Conservation (phyloP, 2,888 invertebrate species). For the Melanophora roralis region DNA sequence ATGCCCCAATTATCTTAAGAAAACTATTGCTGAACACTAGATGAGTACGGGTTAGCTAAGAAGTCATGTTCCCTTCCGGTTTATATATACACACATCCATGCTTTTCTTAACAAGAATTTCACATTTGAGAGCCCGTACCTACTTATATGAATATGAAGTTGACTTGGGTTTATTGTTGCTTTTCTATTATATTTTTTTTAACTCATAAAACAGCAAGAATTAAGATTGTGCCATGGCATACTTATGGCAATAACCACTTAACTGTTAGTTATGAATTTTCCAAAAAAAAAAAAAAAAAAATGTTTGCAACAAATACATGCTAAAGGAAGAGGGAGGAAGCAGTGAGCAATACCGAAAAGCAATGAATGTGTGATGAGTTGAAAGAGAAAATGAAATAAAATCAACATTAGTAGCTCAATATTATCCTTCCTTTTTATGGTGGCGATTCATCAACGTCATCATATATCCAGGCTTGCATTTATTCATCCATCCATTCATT, state of each 20-base stretch:
- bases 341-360: background rate
- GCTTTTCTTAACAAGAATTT: conserved; percentile 17
- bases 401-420: conserved; percentile 17
- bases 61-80: too few species aligned
- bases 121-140: background rate
- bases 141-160: conserved; percentile 19
- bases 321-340: too few species aligned
- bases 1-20: background rate
- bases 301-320: conserved; percentile 9
- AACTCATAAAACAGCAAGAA: background rate
- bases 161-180: conserved; percentile 27
- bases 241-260: conserved; percentile 19
- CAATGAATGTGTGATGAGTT: conserved; percentile 29
- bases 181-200: background rate
- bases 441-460: conserved; percentile 29
- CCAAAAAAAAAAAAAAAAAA: background rate
- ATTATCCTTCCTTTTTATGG: conserved; percentile 6
- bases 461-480: background rate
- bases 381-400: background rate
- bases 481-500: background rate
- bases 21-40: background rate
- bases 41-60: too few species aligned
- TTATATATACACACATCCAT: conserved; percentile 10
- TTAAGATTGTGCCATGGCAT: conserved; percentile 3
- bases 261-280: conserved; percentile 45